These are phyloP conservation scores for Pangasius larnaudii DNA, from an alignment of 2,797 vertebrate genomes.

Conservation along the genomic window DNA sequence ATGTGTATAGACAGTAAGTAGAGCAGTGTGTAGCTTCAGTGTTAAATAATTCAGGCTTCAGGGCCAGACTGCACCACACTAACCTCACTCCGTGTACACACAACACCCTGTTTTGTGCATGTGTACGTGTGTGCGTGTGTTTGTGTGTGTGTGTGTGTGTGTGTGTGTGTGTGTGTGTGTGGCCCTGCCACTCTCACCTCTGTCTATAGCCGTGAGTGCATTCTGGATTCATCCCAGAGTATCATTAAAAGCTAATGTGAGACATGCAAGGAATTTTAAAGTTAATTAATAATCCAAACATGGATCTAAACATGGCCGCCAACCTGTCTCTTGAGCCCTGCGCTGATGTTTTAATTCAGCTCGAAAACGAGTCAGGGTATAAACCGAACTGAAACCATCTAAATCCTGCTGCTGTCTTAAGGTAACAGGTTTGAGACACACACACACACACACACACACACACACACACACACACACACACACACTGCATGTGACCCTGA, in stretches of 20 bases:
- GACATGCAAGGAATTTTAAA: constrained; percentile 67
- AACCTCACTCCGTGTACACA: background rate
- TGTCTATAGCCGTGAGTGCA: background rate
- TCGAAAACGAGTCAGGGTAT: background rate
- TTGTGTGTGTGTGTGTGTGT: background rate
- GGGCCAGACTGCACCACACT: constrained; percentile 48
- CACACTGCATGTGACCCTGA: background rate
- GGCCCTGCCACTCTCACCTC: background rate
- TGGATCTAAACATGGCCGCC: background rate
- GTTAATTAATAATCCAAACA: constrained; percentile 69
- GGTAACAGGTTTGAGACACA: background rate
- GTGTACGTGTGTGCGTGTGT: no score
- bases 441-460: no score
- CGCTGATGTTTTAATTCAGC: background rate
- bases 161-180: constrained; percentile 58
- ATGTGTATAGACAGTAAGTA: background rate
- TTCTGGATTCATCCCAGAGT: background rate
- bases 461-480: background rate
- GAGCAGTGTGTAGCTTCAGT: background rate
- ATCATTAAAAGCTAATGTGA: constrained; percentile 69
- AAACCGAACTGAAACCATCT: background rate
- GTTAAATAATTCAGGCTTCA: constrained; percentile 48
- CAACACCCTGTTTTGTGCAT: background rate
- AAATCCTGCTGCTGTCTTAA: background rate
- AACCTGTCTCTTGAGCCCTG: background rate